Base-by-base conservation (phyloP, 2,797 vertebrate species). In the Acrossocheilus fasciatus region DNA sequence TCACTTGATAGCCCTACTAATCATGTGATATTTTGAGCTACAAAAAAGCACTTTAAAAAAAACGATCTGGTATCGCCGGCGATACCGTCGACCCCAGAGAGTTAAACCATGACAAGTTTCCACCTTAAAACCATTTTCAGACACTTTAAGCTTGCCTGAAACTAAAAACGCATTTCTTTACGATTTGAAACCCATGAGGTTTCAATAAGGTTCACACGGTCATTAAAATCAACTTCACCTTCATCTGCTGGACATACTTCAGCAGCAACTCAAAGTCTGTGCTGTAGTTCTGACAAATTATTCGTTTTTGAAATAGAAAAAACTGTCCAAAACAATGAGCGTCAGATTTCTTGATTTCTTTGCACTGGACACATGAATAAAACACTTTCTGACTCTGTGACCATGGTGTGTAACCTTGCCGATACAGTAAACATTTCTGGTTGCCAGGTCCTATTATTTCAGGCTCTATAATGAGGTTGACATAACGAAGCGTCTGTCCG, bases 401-500 rank as follows among this genome's bases (percentile, higher is more conserved):
- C 7, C 34, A 26, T 41, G 34, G 17, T 72, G 64, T 43, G 76
- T 78, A 69, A 80, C 84, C 84, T 80, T 73, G 68, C 30, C 41
- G 54, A 64, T 73, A 9, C 39, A 85, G 84, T 78, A 78, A 78
- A 85, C 64, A 77, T 30, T n/a, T 23, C 6, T 59, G 20, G 26
- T 4, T 50, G 41, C 72, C n/a, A 43, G 74, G 15, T 68, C 62
- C 17, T 68, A 23, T 78, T 78, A 85, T 78, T 85, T 34, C 75
- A 57, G 57, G 9, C 47, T 78, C 34, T 43, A 43, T 85, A 85
- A 85, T 78, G 64, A 85, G 75, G 15, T 6, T 45, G 81, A 83
- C 85, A 82, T 93, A 92, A 94, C 88, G 86, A 92, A 92, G 90
- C 87, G 90, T 88, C 93, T 92, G 93, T 91, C 91, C 92, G 87